Conservation (phyloP, 2,113 vertebrate genomes). For the Hypomesus transpacificus region DNA sequence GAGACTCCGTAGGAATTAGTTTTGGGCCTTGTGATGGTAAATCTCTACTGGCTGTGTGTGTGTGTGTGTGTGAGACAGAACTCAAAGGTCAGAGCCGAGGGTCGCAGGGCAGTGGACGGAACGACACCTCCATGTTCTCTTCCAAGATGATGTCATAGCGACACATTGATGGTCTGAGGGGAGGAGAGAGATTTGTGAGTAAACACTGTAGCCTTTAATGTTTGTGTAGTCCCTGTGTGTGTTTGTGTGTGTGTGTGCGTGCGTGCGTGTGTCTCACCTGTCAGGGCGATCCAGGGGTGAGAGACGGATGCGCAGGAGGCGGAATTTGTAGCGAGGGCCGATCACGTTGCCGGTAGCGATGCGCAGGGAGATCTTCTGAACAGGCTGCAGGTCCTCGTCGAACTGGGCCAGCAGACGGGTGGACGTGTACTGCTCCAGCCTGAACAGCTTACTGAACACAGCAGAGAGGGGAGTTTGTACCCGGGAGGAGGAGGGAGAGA, state of each 20-base stretch:
- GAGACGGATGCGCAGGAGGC: slow-evolving; percentile 80
- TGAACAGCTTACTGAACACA: slow-evolving; percentile 72
- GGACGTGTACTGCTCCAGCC: slow-evolving; percentile 83
- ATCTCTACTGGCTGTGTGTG: background rate
- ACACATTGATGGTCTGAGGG: slow-evolving; percentile 78
- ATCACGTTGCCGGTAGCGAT: slow-evolving; percentile 81
- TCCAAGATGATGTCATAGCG: slow-evolving; percentile 81
- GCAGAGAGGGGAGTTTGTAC: background rate
- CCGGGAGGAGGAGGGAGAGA: background rate
- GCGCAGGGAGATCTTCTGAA: slow-evolving; percentile 80
- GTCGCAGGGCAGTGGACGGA: slow-evolving; percentile 78
- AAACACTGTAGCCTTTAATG: background rate
- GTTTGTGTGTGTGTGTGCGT: background rate
- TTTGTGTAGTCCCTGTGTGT: background rate
- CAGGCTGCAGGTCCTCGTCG: slow-evolving; percentile 75
- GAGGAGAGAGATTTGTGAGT: background rate
- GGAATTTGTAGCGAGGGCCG: slow-evolving; percentile 85
- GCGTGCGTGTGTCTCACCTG: slow-evolving; percentile 67
- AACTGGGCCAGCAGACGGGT: slow-evolving; percentile 84
- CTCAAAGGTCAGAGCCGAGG: slow-evolving; percentile 32
- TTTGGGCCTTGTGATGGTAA: background rate
- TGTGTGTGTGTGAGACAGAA: background rate
- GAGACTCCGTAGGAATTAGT: too few species aligned
- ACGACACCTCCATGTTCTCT: slow-evolving; percentile 77
- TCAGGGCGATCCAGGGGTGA: slow-evolving; percentile 73